Evolutionary conservation across 1,140 invertebrate species (phyloP), one percentile per base, ranked within the genome.

Genomic region (Pseudachorutes palmiensis): DNA sequence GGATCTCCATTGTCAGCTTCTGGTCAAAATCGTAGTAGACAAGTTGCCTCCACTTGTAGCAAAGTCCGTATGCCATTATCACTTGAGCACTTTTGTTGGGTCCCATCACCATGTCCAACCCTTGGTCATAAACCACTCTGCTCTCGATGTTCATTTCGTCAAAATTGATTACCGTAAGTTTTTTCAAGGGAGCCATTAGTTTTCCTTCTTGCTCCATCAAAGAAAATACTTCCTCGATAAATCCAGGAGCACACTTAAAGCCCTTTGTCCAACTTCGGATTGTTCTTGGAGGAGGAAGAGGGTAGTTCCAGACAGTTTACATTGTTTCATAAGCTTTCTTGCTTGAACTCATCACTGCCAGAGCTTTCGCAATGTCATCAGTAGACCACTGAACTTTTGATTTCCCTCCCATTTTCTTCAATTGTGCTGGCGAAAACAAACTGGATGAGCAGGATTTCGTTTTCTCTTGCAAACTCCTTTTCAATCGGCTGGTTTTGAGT

Each of bases 11-110:
- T 22, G 22, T 41, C 63, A 73, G 64, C 1, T 12, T 45, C 2
- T 2, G 28, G 32, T 73, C 70, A 66, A 73, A 73, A 62, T 66
- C 63, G 57, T 55, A 69, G 45, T 45, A 72, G 2, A 73, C 36
- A 22, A 62, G 64, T 58, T 73, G 71, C 30, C 66, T 73, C 66
- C 66, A 73, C 24, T 61, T 60, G 19, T 24, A 45, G 28, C 33
- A 30, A 2, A 73, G 26, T 68, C 71, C 71, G 3, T 60, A 1
- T n/a, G 64, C 19, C 62, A 73, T 66, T 26, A 69, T 32, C 14
- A 65, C 59, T 49, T 73, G 71, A 41, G 48, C 68, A 36, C 64
- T 48, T 2, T 19, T 9, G 24, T 60, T 2, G 16, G 65, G 29
- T 2, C 5, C 36, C 19, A 60, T 60, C 26, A 31, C n/a, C 2